Evolutionary conservation across 2,797 vertebrate genomes (phyloP).

Genomic region (Chloroceryle amazona): DNA sequence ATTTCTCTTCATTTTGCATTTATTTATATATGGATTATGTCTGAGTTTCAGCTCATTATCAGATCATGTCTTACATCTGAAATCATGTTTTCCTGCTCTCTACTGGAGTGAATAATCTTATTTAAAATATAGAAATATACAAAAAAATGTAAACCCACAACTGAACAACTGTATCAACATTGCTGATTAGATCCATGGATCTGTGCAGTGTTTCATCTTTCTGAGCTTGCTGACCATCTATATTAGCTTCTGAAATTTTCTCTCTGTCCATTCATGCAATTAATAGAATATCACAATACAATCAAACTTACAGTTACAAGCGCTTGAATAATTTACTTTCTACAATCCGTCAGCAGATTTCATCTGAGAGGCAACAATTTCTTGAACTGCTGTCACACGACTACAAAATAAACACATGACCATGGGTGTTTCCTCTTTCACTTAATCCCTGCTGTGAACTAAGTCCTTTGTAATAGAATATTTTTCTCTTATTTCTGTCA

Average conservation of each 20-base stretch:
- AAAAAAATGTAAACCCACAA: not conserved
- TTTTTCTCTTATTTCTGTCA: not conserved
- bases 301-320: not conserved
- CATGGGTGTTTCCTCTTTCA: not conserved
- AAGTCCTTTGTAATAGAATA: not conserved
- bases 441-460: not conserved
- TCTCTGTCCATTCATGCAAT: not conserved
- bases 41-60: not conserved
- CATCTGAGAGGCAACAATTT: not conserved
- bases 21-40: not conserved
- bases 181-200: not conserved
- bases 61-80: not conserved
- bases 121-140: not conserved
- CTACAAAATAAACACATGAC: not conserved
- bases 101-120: not conserved
- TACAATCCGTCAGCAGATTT: not conserved
- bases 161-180: not conserved
- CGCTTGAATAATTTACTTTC: not conserved
- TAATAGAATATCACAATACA: not conserved
- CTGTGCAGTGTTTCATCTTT: not conserved
- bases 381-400: not conserved
- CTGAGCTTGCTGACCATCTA: not conserved
- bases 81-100: not conserved
- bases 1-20: not conserved
- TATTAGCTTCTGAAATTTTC: not conserved